Conservation (phyloP, 2,888 invertebrate species). For the Agrotis exclamationis region DNA sequence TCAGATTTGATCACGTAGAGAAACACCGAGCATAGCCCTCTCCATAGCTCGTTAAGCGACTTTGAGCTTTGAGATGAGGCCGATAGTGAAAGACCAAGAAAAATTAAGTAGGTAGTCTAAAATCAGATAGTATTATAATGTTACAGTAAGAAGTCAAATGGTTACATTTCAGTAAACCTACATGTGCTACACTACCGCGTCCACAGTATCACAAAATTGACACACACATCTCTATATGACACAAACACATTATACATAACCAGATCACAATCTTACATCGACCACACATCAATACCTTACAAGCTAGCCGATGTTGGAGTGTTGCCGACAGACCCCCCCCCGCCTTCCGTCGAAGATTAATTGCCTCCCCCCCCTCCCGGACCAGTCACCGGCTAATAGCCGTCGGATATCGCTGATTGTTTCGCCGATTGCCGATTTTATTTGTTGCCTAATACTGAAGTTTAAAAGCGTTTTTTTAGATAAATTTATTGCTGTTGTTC, state of each 20-base stretch:
- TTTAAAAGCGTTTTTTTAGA: slow-evolving; percentile 47
- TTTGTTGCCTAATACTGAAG: slow-evolving; percentile 44
- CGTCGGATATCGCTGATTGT: slow-evolving; percentile 66
- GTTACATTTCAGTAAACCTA: not conserved
- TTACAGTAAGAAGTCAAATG: not conserved
- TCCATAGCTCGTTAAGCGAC: no score
- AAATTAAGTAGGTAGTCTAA: not conserved
- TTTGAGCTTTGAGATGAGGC: no score
- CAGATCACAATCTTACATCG: slow-evolving; percentile 15
- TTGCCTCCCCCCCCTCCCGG: slow-evolving; percentile 56
- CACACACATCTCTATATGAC: not conserved
- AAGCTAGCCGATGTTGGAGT: slow-evolving; percentile 47
- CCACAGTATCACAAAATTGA: not conserved
- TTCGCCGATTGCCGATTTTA: slow-evolving; percentile 64
- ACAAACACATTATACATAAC: not conserved
- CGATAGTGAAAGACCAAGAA: no score
- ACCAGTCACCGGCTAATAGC: slow-evolving; percentile 63
- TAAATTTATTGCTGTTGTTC: not conserved
- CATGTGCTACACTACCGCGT: not conserved
- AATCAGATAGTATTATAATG: no score
- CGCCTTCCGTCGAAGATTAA: slow-evolving; percentile 63
- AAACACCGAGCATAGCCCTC: no score
- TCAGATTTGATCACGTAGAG: no score
- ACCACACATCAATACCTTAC: slow-evolving; percentile 40
- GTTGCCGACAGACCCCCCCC: slow-evolving; percentile 60